Base-by-base conservation (phyloP, 2,888 invertebrate species). In the Andrena flavipes region DNA sequence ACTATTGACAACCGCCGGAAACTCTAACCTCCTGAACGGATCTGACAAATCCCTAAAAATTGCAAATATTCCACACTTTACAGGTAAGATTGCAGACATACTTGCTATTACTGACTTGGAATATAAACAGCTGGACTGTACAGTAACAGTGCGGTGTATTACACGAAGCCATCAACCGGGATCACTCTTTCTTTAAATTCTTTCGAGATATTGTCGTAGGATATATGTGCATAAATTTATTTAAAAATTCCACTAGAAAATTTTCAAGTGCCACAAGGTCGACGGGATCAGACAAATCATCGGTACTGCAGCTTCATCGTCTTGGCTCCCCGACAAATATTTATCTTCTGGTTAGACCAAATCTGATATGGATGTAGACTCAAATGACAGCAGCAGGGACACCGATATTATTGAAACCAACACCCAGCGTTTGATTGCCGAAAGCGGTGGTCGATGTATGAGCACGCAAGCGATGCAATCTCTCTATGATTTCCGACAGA, bases 391-490 rank as follows among this genome's bases (percentile, higher is more conserved):
- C 70, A 87, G 70, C 73, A 86, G 63, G 29, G 70, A 84, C 5
- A 81, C 35, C 63, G 81, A 87, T 42, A 51, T 84, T 70, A 78
- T 79, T 70, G 84, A 82, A 59, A 63, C 72, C 33, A 89, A 80
- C 63, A 72, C 82, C 0, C 87, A 87, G 54, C 80, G 89, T 69
- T 84, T 90, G n/a, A 92, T 94, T 72, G 92, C 92, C 78, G 92
- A 94, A 77, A 94, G 91, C 75, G 94, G 93, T 62, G 96, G 96
- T 90, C 95, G 96, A 92, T 96, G 96, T 92, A 97, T 98, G 95
- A 97, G 97, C 94, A 96, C 96, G 90, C 96, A 97, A 91, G 97
- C 98, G 49, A 96, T 98, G 96, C 97, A 97, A 93, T 96, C 97
- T 84, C 95, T 98, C 84, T 97, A 97, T 94, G 97, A 98, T 90